Evolutionary conservation across 2,888 invertebrate species (phyloP), one percentile per base, ranked within the genome.

Genomic region (Cephalotes varians): DNA sequence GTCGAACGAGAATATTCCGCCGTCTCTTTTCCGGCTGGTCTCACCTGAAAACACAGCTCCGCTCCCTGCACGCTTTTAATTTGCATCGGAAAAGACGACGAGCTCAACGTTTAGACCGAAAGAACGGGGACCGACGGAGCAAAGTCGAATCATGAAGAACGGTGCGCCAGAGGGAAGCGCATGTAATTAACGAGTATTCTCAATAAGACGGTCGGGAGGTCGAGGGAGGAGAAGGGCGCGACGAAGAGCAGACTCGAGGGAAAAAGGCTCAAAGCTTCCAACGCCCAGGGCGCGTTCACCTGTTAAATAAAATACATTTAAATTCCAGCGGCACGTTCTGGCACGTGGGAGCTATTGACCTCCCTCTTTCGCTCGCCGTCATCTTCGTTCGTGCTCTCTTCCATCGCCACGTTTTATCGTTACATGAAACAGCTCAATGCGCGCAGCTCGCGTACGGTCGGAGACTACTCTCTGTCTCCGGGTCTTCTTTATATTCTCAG

Each of bases 171-270:
- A 56, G 76, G 65, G 84, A 73, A 72, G 84, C 85, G 86, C 90
- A 86, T 90, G 90, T 93, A 92, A 92, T 92, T 93, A 92, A 93
- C 92, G 90, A 91, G 90, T 90, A 89, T 92, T 92, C 91, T 91
- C 89, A 91, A 91, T 92, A 90, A 92, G 90, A 92, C 79, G 88
- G 88, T n/a, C n/a, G 81, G 82, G 85, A 71, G 72, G 80, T 51
- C 56, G 84, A 69, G 86, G 34, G 83, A 71, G 72, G 58, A 81
- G 25, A 79, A 67, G 73, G 67, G 73, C 65, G 80, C 21, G 74
- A 83, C 64, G 85, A 86, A 81, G 84, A 74, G 79, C 72, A 84
- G 65, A 44, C 65, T 62, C 60, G 81, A 67, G 74, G 67, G 82
- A 82, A 67, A 76, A 87, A 83, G 85, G 83, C 87, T 91, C 88